Evolutionary conservation across 2,888 invertebrate genomes (phyloP).

Genomic region (Coelinius sp.): DNA sequence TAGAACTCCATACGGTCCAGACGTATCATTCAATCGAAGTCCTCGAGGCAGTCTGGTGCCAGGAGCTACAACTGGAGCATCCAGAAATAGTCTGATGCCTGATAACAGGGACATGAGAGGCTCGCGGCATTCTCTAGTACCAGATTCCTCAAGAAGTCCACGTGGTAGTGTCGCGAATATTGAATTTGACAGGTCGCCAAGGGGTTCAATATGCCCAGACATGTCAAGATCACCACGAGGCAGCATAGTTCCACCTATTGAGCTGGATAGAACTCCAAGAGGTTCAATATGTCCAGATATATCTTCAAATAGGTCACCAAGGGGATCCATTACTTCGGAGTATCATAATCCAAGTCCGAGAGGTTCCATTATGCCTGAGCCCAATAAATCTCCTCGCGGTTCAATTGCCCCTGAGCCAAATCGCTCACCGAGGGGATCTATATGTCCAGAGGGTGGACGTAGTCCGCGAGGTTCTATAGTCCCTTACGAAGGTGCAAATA

Average conservation of each 20-base stretch:
- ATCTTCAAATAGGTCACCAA: slow-evolving; percentile 73
- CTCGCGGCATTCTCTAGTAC: slow-evolving; percentile 75
- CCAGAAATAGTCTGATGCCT: slow-evolving; percentile 58
- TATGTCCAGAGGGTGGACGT: slow-evolving; percentile 71
- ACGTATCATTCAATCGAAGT: slow-evolving; percentile 69
- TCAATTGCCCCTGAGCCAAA: slow-evolving; percentile 72
- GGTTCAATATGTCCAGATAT: slow-evolving; percentile 76
- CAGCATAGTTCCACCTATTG: slow-evolving; percentile 73
- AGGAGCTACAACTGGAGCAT: slow-evolving; percentile 54
- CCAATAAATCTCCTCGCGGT: slow-evolving; percentile 71
- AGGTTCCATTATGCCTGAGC: slow-evolving; percentile 65
- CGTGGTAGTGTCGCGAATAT: slow-evolving; percentile 74
- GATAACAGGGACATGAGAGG: slow-evolving; percentile 63
- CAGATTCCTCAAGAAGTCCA: slow-evolving; percentile 74
- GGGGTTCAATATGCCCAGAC: slow-evolving; percentile 77
- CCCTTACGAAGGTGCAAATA: slow-evolving; percentile 58
- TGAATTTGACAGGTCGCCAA: slow-evolving; percentile 74
- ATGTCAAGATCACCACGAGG: slow-evolving; percentile 73
- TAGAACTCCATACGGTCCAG: slow-evolving; percentile 76
- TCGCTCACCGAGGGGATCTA: slow-evolving; percentile 74
- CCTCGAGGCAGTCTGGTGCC: slow-evolving; percentile 76
- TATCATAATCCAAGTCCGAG: slow-evolving; percentile 72
- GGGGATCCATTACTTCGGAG: slow-evolving; percentile 71
- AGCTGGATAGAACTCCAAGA: slow-evolving; percentile 74
- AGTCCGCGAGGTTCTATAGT: slow-evolving; percentile 76